Percentiles rank a stretch among this genome's conserved stretches.
Evolutionary conservation across 2,797 vertebrate genomes (phyloP).

Genomic region (Oryzias sinensis): DNA sequence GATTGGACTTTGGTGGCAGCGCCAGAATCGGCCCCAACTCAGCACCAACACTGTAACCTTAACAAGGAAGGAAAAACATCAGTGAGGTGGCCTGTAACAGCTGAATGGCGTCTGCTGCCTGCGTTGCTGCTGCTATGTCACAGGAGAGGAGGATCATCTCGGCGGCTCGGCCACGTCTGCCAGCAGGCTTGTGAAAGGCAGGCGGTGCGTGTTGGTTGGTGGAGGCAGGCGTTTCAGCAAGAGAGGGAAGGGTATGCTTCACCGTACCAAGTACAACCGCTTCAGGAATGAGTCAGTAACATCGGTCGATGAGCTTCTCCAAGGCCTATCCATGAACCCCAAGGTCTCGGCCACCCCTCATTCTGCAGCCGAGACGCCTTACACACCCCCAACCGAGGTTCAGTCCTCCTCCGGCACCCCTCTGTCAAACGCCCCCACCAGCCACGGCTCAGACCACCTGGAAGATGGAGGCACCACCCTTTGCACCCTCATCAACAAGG

Average conservation of each 20-base stretch:
- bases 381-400: slow-evolving; percentile 83
- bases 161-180: slow-evolving; percentile 85
- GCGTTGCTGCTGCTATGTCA: slow-evolving; percentile 82
- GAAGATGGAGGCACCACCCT: slow-evolving; percentile 95
- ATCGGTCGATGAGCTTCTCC: slow-evolving; percentile 96
- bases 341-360: slow-evolving; percentile 89
- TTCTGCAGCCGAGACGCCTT: slow-evolving; percentile 83
- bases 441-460: slow-evolving; percentile 78
- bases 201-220: slow-evolving; percentile 69
- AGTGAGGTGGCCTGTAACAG: slow-evolving; percentile 71
- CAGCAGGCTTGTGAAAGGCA: slow-evolving; percentile 86
- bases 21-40: slow-evolving; percentile 47
- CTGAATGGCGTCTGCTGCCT: slow-evolving; percentile 79
- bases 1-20: slow-evolving; percentile 61
- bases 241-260: slow-evolving; percentile 98
- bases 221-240: slow-evolving; percentile 66
- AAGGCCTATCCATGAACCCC: slow-evolving; percentile 95
- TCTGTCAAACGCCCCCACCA: slow-evolving; percentile 69
- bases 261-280: slow-evolving; percentile 99
- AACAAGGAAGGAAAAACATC: slow-evolving; percentile 63
- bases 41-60: slow-evolving; percentile 63
- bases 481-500: slow-evolving; percentile 97
- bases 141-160: slow-evolving; percentile 82
- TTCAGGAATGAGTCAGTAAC: slow-evolving; percentile 99
- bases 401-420: slow-evolving; percentile 68